Evolutionary conservation across 2,797 vertebrate genomes (phyloP).

Genomic region (Centroberyx gerrardi): DNA sequence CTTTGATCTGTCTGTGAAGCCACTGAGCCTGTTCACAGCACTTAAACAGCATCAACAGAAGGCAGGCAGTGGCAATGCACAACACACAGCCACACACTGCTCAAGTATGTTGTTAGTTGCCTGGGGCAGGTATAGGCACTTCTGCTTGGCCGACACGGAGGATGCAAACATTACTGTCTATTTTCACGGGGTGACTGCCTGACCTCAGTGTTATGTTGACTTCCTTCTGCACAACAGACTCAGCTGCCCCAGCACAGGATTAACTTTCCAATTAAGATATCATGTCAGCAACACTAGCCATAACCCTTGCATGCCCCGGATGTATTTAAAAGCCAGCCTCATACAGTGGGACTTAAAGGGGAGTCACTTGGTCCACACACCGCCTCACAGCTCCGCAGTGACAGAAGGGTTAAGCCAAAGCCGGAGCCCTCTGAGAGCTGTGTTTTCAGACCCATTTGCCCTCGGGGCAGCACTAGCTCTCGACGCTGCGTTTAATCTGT

Average conservation of each 20-base stretch:
- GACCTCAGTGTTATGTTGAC: slow-evolving; percentile 39
- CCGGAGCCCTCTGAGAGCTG: slow-evolving; percentile 63
- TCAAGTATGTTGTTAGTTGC: slow-evolving; percentile 48
- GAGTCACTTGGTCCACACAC: slow-evolving; percentile 59
- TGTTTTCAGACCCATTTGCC: slow-evolving; percentile 79
- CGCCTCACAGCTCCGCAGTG: slow-evolving; percentile 56
- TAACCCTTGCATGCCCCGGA: slow-evolving; percentile 76
- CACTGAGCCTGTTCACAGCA: slow-evolving; percentile 21
- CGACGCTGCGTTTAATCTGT: slow-evolving; percentile 84
- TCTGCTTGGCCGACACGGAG: slow-evolving; percentile 47
- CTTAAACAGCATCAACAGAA: slow-evolving; percentile 34
- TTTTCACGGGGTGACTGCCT: slow-evolving; percentile 30
- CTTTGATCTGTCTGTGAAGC: slow-evolving; percentile 26
- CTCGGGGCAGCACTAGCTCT: slow-evolving; percentile 71
- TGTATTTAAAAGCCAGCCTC: slow-evolving; percentile 70
- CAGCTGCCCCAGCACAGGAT: slow-evolving; percentile 71
- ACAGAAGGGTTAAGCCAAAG: slow-evolving; percentile 81
- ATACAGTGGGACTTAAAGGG: slow-evolving; percentile 69
- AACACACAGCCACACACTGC: slow-evolving; percentile 39
- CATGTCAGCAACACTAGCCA: slow-evolving; percentile 73
- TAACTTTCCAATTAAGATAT: slow-evolving; percentile 87
- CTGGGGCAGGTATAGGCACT: slow-evolving; percentile 35
- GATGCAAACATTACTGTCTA: slow-evolving; percentile 44
- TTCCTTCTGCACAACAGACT: slow-evolving; percentile 48
- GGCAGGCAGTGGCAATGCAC: slow-evolving; percentile 35